Base-by-base conservation (phyloP, 2,797 vertebrate species). In the Pogonophryne albipinna region DNA sequence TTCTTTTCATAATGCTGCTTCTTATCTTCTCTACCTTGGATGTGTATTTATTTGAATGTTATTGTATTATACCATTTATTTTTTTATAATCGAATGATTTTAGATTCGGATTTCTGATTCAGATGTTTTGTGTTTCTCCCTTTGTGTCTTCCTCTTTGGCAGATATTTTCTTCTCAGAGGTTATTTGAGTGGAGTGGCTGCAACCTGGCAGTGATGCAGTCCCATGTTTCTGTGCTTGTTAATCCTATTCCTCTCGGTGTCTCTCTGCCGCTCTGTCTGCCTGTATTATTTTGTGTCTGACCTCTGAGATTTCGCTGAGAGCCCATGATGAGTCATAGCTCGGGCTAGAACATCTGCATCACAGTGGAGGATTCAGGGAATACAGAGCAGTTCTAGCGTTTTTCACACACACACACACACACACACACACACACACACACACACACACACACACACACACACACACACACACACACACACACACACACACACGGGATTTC, bases 241-340 rank as follows among this genome's bases (percentile, higher is more conserved):
- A 75, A 74, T 66, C 72, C 73, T 45, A 0, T 69, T 82, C 68
- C 67, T 76, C 52, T 69, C 42, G 41, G 57, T 79, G 72, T 77
- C 34, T 84, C 78, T 65, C 34, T 51, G 69, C 60, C 1, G 0
- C 53, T 83, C 64, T 71, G 53, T 60, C 62, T 82, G 79, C 46
- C 75, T 74, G 79, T 72, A 56, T 79, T 74, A 76, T 86, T 83
- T 79, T 81, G 76, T 84, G 77, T 75, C 79, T 89, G 89, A 92
- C 88, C 92, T 90, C 83, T 68, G 88, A 87, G 83, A 85, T 85
- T 78, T 88, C 50, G 16, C 84, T 76, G 67, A 86, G 84, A 82
- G 80, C 70, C 76, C 42, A 16, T 82, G 90, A 90, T 94, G 93
- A 93, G 87, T 94, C 93, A 94, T 85, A 76, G 88, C 84, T 87